Evolutionary conservation across 2,797 vertebrate genomes (phyloP).

Genomic region (Hyperoplus lanceolatus): DNA sequence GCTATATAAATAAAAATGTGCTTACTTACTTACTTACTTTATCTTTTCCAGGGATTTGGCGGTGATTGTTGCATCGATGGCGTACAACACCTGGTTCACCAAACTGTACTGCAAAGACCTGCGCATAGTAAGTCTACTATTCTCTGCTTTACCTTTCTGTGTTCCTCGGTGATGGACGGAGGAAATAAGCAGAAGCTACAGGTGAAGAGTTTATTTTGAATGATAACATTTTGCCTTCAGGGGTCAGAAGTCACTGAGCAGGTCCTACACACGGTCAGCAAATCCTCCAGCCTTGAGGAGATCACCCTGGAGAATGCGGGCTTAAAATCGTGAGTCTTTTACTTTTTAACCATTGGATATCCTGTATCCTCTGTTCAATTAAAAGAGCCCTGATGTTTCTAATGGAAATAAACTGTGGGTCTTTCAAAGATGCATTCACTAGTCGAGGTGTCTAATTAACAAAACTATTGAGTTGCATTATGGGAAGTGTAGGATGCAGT

Average conservation of each 20-base stretch:
- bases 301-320: conserved; percentile 93
- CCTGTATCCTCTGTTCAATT: not conserved
- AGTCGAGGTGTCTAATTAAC: too few relatives aligned
- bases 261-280: conserved; percentile 92
- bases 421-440: too few relatives aligned
- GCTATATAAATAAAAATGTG: too few relatives aligned
- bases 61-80: conserved; percentile 92
- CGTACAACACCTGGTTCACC: conserved; percentile 95
- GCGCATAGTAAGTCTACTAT: conserved; percentile 85
- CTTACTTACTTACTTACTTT: not conserved
- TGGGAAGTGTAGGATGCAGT: too few relatives aligned
- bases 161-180: not conserved
- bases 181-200: not conserved
- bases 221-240: conserved; percentile 67
- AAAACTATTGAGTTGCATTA: too few relatives aligned
- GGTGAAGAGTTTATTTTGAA: not conserved
- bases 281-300: conserved; percentile 93
- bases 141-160: not conserved
- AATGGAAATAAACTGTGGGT: too few relatives aligned
- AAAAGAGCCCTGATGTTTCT: too few relatives aligned
- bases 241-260: conserved; percentile 94
- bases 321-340: conserved; percentile 90
- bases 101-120: conserved; percentile 93
- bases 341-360: not conserved
- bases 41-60: conserved; percentile 88